Evolutionary conservation across 2,888 invertebrate genomes (phyloP).

Genomic region (Tineola bisselliella): DNA sequence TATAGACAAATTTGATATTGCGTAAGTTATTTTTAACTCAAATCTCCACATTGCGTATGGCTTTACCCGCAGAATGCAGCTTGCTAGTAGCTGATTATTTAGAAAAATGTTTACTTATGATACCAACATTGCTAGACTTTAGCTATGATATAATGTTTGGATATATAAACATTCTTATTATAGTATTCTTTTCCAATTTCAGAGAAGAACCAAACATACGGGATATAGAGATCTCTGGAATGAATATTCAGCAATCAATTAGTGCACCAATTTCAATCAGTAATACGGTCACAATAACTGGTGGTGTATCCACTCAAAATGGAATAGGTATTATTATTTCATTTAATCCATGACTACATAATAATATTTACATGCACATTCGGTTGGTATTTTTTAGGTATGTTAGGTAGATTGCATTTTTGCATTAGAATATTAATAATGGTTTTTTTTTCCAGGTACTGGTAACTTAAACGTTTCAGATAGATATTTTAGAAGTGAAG

Average conservation of each 20-base stretch:
- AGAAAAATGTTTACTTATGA: too few species aligned
- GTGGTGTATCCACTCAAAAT: conserved; percentile 86
- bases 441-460: conserved; percentile 56
- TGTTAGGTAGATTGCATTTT: conserved; percentile 2
- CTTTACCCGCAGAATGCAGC: too few species aligned
- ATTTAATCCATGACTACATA: too few species aligned
- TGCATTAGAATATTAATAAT: too few species aligned
- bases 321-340: conserved; percentile 73
- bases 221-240: conserved; percentile 88
- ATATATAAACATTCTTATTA: conserved; percentile 19
- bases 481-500: conserved; percentile 80
- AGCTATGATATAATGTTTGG: conserved; percentile 14
- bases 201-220: conserved; percentile 69
- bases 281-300: conserved; percentile 86
- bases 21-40: conserved; percentile 39
- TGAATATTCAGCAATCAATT: conserved; percentile 92
- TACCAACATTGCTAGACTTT: too few species aligned
- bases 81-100: too few species aligned
- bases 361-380: too few species aligned
- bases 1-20: conserved; percentile 73
- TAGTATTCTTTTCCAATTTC: conserved; percentile 17
- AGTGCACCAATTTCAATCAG: conserved; percentile 89
- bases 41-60: too few species aligned
- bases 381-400: too few species aligned
- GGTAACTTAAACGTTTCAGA: conserved; percentile 82